Evolutionary conservation across 2,113 vertebrate species (phyloP).

Genomic region (Laticauda colubrina): DNA sequence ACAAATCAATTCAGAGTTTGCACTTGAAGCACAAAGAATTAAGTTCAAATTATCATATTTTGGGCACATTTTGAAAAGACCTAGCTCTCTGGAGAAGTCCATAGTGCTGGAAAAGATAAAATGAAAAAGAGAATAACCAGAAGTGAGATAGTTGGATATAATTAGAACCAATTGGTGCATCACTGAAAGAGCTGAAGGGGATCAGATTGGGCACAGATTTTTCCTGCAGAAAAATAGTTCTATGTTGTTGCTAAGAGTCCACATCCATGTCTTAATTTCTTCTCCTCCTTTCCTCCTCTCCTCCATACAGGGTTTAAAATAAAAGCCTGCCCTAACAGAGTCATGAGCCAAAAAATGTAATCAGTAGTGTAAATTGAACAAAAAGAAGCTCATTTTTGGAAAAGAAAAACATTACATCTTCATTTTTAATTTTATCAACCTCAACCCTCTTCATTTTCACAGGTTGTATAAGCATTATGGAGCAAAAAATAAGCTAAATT

Average conservation of each 20-base stretch:
- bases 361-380: not conserved
- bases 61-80: not conserved
- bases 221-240: not conserved
- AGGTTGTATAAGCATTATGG: conserved; percentile 76
- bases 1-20: not conserved
- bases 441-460: conserved; percentile 64
- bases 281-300: not conserved
- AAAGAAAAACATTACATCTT: conserved; percentile 4
- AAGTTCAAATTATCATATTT: not conserved
- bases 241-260: not conserved
- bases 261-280: not conserved
- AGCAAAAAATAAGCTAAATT: conserved; percentile 70
- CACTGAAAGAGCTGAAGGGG: not conserved
- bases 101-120: not conserved
- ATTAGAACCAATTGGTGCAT: not conserved
- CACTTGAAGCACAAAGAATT: not conserved
- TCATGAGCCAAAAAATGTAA: not conserved
- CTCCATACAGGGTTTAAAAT: not conserved
- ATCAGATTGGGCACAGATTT: not conserved
- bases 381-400: not conserved
- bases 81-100: not conserved
- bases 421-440: conserved; percentile 54
- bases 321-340: not conserved
- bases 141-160: not conserved
- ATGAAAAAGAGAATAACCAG: not conserved